phyloP scores from a whole-genome alignment of 2,888 invertebrate species.

The Nebria salina region DNA sequence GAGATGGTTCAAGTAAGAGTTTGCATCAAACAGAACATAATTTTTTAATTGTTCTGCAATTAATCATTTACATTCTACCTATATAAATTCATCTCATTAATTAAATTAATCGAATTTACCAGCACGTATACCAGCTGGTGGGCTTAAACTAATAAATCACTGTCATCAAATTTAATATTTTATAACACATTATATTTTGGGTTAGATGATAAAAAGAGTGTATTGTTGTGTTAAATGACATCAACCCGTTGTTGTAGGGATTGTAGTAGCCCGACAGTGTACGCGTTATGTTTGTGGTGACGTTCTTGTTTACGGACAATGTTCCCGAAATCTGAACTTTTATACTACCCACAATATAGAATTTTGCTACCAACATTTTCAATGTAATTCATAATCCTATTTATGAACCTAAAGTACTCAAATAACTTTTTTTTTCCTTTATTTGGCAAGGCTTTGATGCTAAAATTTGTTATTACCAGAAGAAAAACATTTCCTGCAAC shows the following conservation, averaged over 20 bases:
- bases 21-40: no score
- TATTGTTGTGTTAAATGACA: slow-evolving; percentile 12
- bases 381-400: slow-evolving; percentile 43
- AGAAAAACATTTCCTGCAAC: slow-evolving; percentile 30
- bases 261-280: not conserved
- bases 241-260: not conserved
- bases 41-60: not conserved
- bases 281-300: not conserved
- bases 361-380: slow-evolving; percentile 18
- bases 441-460: slow-evolving; percentile 2
- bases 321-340: not conserved
- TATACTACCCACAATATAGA: not conserved
- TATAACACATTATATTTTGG: not conserved
- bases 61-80: not conserved
- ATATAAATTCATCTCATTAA: not conserved
- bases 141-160: not conserved
- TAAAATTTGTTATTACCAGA: slow-evolving; percentile 33
- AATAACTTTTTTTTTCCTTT: slow-evolving; percentile 38
- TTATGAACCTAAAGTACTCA: slow-evolving; percentile 21
- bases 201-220: slow-evolving; percentile 6
- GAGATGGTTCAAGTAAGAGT: no score
- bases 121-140: not conserved
- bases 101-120: not conserved
- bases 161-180: not conserved
- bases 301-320: not conserved